Conservation (phyloP, 2,113 vertebrate species). For the Taxidea taxus region DNA sequence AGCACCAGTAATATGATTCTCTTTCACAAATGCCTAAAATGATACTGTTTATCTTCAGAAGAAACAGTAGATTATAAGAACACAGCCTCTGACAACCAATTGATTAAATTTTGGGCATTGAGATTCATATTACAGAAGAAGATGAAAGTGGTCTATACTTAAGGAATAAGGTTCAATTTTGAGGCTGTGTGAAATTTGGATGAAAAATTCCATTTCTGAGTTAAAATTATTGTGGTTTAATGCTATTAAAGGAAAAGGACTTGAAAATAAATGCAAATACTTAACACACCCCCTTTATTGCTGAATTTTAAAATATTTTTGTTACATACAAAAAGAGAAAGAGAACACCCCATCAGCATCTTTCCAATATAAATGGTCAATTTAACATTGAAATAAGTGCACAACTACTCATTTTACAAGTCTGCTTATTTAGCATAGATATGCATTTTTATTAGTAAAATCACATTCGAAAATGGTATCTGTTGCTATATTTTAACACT, state of each 20-base stretch:
- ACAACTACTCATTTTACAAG: neutral
- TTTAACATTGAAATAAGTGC: neutral
- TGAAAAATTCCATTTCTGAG: constrained; percentile 62
- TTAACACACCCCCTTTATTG: constrained; percentile 49
- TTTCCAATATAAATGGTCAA: constrained; percentile 26
- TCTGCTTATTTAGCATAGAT: constrained; percentile 2
- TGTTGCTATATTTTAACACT: constrained; percentile 44
- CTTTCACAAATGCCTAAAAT: constrained; percentile 88
- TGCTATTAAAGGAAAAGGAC: constrained; percentile 38
- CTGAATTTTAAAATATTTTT: constrained; percentile 67
- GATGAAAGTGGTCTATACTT: constrained; percentile 80
- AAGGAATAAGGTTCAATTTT: constrained; percentile 82
- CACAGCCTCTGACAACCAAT: constrained; percentile 84
- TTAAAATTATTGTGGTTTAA: constrained; percentile 16
- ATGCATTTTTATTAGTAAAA: constrained; percentile 7
- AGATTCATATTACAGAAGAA: constrained; percentile 83
- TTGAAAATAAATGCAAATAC: constrained; percentile 67
- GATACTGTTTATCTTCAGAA: constrained; percentile 89
- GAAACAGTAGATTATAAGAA: constrained; percentile 88
- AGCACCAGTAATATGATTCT: constrained; percentile 90
- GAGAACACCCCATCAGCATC: constrained; percentile 22
- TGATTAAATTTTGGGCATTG: constrained; percentile 87
- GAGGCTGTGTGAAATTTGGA: constrained; percentile 77
- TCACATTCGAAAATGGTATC: constrained; percentile 49
- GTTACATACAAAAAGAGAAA: constrained; percentile 51